Evolutionary conservation across 2,113 vertebrate species (phyloP), one percentile per base, ranked within the genome.

Genomic region (Xenus cinereus): DNA sequence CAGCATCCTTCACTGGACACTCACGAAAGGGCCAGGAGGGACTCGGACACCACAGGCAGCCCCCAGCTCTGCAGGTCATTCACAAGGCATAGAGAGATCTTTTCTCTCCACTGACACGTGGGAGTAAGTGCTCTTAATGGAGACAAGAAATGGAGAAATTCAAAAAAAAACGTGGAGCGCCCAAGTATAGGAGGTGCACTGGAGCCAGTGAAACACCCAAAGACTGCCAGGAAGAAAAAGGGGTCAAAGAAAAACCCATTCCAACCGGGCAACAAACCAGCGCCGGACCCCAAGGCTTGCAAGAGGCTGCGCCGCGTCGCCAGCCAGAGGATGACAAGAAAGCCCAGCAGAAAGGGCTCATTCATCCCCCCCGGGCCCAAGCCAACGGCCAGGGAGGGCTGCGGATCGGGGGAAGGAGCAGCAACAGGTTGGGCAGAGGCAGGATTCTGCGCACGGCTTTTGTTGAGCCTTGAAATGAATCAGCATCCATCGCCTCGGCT

Each of bases 331-430:
- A 89, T 87, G 90, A 94, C 68, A 88, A 75, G 80, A 75, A 93
- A 91, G 77, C 24, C 60, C 90, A 60, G 93, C 79, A 98, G 87
- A 93, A 98, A 95, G 93, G 83, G 51, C 30, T 68, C 84, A 63
- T 94, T 92, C 95, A 97, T 95, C 92, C 89, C 94, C 37, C 64
- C 8, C 8, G 8, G 81, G 88, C 90, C 33, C n/a, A 41, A 68
- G 53, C 9, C 75, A 95, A 77, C 0, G 41, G 79, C 32, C 88
- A 66, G 60, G 87, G 87, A 91, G 81, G 89, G 94, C 73, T 93
- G 77, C 21, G 68, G 95, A 53, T 75, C 73, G 37, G 21, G 48
- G n/a, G 45, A 24, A 28, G 1, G 1, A 64, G 24, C 8, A 3
- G 56, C 83, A 81, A 60, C 32, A 66, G 77, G 13, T 24, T 77